Conservation (phyloP, 2,888 invertebrate genomes). For the Silvanus unidentatus region DNA sequence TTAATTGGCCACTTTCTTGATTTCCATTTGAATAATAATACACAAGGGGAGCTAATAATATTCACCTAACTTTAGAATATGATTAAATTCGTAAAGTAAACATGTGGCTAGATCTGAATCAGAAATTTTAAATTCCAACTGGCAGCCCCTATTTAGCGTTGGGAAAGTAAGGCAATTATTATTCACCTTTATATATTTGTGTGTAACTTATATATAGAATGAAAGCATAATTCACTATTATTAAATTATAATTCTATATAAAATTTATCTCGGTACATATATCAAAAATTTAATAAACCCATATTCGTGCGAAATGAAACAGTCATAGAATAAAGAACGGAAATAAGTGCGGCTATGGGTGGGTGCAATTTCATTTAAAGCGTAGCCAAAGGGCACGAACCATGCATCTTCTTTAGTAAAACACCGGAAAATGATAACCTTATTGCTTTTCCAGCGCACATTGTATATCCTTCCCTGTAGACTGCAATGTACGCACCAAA, state of each 20-base stretch:
- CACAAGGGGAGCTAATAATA: no score
- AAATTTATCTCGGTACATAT: constrained; percentile 15
- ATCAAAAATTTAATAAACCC: constrained; percentile 25
- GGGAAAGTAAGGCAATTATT: no score
- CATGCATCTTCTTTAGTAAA: constrained; percentile 40
- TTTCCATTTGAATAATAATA: no score
- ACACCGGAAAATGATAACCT: constrained; percentile 43
- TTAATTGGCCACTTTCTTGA: no score
- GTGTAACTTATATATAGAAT: no score
- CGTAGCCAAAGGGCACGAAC: constrained; percentile 22
- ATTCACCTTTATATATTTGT: no score
- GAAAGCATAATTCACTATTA: no score
- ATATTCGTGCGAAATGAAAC: constrained; percentile 16
- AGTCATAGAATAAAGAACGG: constrained; percentile 20
- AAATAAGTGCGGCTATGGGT: constrained; percentile 20
- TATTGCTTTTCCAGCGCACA: constrained; percentile 36
- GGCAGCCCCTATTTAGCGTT: no score
- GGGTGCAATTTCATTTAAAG: constrained; percentile 27
- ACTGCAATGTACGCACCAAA: constrained; percentile 33
- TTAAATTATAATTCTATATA: background rate
- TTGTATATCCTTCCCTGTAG: constrained; percentile 21
- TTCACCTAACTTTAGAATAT: no score
- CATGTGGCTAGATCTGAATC: no score
- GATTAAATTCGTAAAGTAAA: no score
- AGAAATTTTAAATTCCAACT: no score